Percentiles rank a stretch among this genome's conserved stretches.
Conservation (phyloP, 92 coral and sea anemone species). For the Parazoanthus swiftii region DNA sequence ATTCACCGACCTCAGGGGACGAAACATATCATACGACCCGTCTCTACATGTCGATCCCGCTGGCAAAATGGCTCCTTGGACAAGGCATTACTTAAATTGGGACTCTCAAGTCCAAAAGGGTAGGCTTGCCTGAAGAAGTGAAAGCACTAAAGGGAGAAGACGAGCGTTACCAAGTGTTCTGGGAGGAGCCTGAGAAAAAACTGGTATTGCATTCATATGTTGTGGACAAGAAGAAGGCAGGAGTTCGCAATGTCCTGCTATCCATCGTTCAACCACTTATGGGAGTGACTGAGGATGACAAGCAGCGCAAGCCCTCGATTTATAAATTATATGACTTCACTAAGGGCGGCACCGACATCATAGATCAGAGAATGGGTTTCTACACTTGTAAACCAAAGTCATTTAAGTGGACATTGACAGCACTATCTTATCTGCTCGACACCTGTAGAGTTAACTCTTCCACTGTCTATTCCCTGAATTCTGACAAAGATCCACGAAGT, state of each 20-base stretch:
- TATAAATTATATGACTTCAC: conserved; percentile 49
- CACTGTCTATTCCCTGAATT: conserved; percentile 40
- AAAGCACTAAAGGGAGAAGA: conserved; percentile 7
- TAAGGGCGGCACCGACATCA: conserved; percentile 49
- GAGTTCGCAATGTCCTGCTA: conserved; percentile 25
- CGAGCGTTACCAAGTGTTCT: not conserved
- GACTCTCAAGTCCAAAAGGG: conserved; percentile 5
- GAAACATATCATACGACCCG: conserved; percentile 35
- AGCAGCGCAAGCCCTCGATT: not conserved
- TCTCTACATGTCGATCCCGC: not conserved
- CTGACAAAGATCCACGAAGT: conserved; percentile 25
- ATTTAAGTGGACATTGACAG: conserved; percentile 48
- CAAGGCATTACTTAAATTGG: conserved; percentile 7
- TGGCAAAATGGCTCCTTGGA: not conserved
- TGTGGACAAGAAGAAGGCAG: conserved; percentile 1
- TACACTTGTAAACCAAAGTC: conserved; percentile 46
- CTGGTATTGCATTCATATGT: conserved; percentile 5
- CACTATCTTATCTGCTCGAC: conserved; percentile 46
- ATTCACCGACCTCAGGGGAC: not conserved
- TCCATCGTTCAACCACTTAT: conserved; percentile 14
- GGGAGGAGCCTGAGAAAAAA: conserved; percentile 3
- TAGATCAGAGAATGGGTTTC: conserved; percentile 37
- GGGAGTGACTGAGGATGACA: conserved; percentile 47
- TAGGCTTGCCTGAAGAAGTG: not conserved
- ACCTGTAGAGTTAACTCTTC: conserved; percentile 44